Conservation (phyloP, 2,888 invertebrate species). For the Drosophila mimica region DNA sequence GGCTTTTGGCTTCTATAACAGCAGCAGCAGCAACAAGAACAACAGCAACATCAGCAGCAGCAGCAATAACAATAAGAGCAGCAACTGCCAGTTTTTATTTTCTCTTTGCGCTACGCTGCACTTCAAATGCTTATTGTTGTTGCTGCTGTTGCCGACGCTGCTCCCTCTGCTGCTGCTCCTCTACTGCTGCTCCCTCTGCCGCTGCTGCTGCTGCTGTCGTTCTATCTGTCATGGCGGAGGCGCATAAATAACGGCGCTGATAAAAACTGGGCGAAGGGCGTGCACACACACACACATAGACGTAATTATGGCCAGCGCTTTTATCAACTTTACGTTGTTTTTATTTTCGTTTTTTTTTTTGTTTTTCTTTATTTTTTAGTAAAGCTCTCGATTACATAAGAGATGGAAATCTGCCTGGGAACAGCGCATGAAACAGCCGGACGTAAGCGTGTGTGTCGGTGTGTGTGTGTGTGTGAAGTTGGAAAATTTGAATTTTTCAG, state of each 20-base stretch:
- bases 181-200: constrained; percentile 25
- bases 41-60: constrained; percentile 16
- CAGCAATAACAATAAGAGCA: constrained; percentile 25
- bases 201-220: constrained; percentile 33
- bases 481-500: constrained; percentile 66
- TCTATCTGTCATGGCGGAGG: constrained; percentile 64
- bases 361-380: constrained; percentile 53
- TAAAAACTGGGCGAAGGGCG: constrained; percentile 78
- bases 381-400: constrained; percentile 7
- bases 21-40: constrained; percentile 26
- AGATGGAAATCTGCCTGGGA: constrained; percentile 68
- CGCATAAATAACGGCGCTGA: constrained; percentile 75
- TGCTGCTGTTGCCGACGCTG: constrained; percentile 21
- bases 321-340: constrained; percentile 63
- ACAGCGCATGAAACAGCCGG: constrained; percentile 32
- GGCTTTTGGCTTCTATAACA: constrained; percentile 61
- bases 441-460: constrained; percentile 20
- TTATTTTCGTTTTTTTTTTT: constrained; percentile 40
- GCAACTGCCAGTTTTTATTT: constrained; percentile 51
- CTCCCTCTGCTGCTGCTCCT: constrained; percentile 41
- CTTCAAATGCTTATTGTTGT: constrained; percentile 69
- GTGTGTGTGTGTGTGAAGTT: constrained; percentile 56
- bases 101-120: constrained; percentile 76
- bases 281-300: constrained; percentile 40
- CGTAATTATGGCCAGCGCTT: constrained; percentile 74